Percentiles rank a stretch among this genome's conserved stretches.
These are phyloP conservation scores for Paracentrotus lividus DNA, from an alignment of 53 echinoderm and acorn worm genomes.

Conservation along the genomic window DNA sequence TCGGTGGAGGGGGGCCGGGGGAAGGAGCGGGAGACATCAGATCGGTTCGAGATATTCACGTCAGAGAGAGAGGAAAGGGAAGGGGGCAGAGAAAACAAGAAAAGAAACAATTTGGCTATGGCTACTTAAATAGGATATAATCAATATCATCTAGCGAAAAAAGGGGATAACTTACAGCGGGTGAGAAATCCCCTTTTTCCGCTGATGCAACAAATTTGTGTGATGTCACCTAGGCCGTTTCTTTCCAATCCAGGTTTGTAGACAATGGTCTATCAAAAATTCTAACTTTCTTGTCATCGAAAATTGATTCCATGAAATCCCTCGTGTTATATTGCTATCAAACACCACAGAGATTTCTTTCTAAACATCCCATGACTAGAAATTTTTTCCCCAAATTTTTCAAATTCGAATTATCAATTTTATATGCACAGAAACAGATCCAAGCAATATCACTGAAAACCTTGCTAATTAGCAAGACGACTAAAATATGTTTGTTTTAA, in stretches of 20 bases:
- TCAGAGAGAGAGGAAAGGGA: neutral
- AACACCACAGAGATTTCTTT: neutral
- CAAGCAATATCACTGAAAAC: neutral
- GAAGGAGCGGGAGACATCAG: neutral
- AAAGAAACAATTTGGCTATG: constrained; percentile 36
- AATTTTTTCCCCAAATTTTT: too few species aligned
- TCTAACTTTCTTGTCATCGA: neutral
- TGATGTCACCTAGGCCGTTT: neutral
- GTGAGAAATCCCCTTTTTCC: neutral
- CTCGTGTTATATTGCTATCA: neutral
- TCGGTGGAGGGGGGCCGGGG: neutral
- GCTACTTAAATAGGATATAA: neutral
- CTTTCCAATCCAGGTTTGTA: neutral
- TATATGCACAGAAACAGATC: neutral
- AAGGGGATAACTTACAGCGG: neutral
- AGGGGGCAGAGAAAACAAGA: constrained; percentile 35
- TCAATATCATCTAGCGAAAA: neutral
- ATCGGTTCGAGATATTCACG: constrained; percentile 11
- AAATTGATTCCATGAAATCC: neutral
- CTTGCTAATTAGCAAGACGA: neutral
- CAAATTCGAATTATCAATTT: too few species aligned
- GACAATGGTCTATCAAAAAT: neutral
- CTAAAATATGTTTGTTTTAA: neutral
- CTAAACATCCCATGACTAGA: too few species aligned
- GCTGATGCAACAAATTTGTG: neutral